A percentile compares a stretch with the other conserved stretches of the same genome.
These are phyloP conservation scores for Psittacula echo DNA, from an alignment of 2,797 vertebrate genomes.

Conservation along the genomic window DNA sequence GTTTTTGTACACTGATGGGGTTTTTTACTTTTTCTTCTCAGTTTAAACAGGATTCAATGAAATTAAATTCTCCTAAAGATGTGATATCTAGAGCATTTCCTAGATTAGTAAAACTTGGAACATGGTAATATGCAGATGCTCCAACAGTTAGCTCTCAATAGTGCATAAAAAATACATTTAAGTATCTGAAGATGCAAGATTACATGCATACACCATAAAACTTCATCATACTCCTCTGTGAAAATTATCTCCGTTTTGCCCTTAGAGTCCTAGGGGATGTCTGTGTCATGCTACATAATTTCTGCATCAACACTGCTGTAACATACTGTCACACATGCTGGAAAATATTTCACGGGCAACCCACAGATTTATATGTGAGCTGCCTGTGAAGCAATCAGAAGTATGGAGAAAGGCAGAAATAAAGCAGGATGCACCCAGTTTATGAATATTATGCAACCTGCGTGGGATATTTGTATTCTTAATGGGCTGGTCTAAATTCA, in stretches of 20 bases:
- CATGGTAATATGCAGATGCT: background rate
- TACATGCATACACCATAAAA: background rate
- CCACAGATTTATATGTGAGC: background rate
- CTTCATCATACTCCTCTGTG: background rate
- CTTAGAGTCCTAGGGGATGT: background rate
- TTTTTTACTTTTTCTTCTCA: background rate
- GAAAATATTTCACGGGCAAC: background rate
- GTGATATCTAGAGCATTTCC: background rate
- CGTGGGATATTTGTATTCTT: background rate
- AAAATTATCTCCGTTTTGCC: background rate
- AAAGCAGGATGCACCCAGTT: background rate
- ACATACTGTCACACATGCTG: background rate
- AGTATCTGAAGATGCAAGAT: background rate
- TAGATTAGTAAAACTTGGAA: background rate
- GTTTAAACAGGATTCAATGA: background rate
- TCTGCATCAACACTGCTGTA: background rate
- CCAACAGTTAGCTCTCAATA: background rate
- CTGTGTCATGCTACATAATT: background rate
- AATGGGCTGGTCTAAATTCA: background rate
- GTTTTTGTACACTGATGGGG: rapidly evolving
- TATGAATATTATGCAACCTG: background rate
- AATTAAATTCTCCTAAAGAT: background rate
- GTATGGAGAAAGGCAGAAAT: background rate
- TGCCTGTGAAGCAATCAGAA: background rate
- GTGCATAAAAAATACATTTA: background rate